Conservation (phyloP, 2,888 invertebrate genomes). For the Brachyopa scutellaris region DNA sequence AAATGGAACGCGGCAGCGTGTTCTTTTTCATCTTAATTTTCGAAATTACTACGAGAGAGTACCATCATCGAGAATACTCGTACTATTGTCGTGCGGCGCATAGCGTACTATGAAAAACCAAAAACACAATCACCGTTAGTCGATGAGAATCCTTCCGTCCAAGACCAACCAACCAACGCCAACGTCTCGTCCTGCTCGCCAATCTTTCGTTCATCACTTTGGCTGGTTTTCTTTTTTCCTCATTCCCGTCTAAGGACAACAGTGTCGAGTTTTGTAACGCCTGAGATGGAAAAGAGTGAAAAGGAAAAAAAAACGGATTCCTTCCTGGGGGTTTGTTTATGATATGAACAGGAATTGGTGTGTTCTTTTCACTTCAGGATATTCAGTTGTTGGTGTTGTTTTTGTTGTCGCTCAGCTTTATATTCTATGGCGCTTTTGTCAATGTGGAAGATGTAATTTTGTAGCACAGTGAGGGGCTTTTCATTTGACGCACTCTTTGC, state of each 20-base stretch:
- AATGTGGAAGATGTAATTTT: conserved; percentile 30
- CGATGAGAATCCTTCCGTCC: neutral
- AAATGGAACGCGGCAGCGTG: conserved; percentile 8
- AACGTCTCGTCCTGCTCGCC: neutral
- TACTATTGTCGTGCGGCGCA: conserved; percentile 9
- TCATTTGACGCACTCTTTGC: conserved; percentile 35
- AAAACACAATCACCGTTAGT: conserved; percentile 35
- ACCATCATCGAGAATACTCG: conserved; percentile 25
- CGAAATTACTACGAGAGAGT: no score
- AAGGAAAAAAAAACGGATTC: neutral
- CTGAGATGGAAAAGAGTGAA: neutral
- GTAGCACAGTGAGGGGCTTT: conserved; percentile 10
- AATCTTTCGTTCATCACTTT: neutral
- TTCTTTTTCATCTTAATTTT: conserved; percentile 51
- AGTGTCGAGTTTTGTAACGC: conserved; percentile 1
- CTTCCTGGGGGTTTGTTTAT: conserved; percentile 41
- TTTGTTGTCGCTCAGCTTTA: neutral
- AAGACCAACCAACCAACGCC: no score
- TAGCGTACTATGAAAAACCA: neutral
- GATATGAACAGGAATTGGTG: conserved; percentile 41
- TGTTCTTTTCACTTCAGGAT: conserved; percentile 41
- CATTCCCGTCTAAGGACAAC: conserved; percentile 1
- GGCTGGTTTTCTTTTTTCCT: neutral
- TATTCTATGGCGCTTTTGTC: conserved; percentile 14
- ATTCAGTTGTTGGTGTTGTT: neutral